Conservation (phyloP, 2,888 invertebrate species). For the Ochropleura leucogaster region DNA sequence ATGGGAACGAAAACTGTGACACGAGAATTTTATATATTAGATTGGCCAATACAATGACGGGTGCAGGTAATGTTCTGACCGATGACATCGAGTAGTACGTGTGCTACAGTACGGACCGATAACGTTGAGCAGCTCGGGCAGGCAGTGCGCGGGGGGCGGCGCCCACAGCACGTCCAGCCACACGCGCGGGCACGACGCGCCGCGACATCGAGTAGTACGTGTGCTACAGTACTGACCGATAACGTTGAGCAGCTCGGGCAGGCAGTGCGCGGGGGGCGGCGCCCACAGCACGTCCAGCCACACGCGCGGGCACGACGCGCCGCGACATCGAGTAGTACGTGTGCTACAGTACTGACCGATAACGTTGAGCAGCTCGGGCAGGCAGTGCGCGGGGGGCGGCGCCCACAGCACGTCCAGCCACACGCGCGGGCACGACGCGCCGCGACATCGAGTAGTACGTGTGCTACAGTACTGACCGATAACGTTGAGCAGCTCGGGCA, state of each 20-base stretch:
- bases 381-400: constrained; percentile 90
- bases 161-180: constrained; percentile 97
- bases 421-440: constrained; percentile 94
- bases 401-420: constrained; percentile 97
- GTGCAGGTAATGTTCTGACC: neutral
- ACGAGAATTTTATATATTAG: too few relatives aligned
- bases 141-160: constrained; percentile 90
- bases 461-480: constrained; percentile 4
- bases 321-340: constrained; percentile 91
- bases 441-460: constrained; percentile 91
- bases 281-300: constrained; percentile 97
- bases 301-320: constrained; percentile 94
- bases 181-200: constrained; percentile 94
- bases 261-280: constrained; percentile 90
- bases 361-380: constrained; percentile 91
- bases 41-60: too few relatives aligned
- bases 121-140: constrained; percentile 91
- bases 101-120: constrained; percentile 4
- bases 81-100: neutral
- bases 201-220: constrained; percentile 91
- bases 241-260: constrained; percentile 91
- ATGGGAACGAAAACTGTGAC: too few relatives aligned
- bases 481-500: constrained; percentile 91
- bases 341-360: constrained; percentile 4
- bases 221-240: constrained; percentile 4